These are phyloP conservation scores for Empis livida DNA, from an alignment of 2,888 invertebrate species.

Conservation along the genomic window DNA sequence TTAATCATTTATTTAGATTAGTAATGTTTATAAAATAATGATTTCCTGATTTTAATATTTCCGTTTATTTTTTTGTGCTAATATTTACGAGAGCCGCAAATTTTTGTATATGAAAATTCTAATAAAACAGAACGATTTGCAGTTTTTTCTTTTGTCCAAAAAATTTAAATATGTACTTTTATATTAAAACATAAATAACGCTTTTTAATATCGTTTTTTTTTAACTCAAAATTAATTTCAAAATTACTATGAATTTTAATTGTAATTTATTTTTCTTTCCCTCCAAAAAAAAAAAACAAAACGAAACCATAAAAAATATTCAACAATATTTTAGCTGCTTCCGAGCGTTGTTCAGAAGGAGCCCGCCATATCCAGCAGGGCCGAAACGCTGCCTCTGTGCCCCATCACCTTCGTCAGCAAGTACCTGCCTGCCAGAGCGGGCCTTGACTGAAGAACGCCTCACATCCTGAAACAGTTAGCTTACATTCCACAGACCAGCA, in stretches of 20 bases:
- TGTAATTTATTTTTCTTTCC: not conserved
- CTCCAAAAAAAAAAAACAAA: not conserved
- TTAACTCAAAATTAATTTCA: too few species aligned
- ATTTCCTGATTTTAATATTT: too few species aligned
- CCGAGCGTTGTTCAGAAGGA: conserved; percentile 72
- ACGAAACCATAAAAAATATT: too few species aligned
- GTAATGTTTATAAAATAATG: too few species aligned
- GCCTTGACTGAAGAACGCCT: conserved; percentile 50
- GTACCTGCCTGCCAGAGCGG: conserved; percentile 38
- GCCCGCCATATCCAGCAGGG: conserved; percentile 51
- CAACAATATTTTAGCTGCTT: conserved; percentile 50
- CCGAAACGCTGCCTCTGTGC: conserved; percentile 47
- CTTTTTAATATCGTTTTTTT: not conserved
- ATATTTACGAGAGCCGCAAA: too few species aligned
- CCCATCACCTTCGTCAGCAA: conserved; percentile 41
- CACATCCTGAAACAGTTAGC: conserved; percentile 47
- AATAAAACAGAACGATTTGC: too few species aligned
- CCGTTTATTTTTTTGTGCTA: too few species aligned
- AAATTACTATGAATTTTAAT: not conserved
- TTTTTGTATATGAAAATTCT: too few species aligned
- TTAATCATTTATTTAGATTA: too few species aligned
- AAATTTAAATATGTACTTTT: conserved; percentile 4
- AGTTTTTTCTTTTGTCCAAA: conserved; percentile 3
- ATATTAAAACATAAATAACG: conserved; percentile 1
- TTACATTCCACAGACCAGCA: conserved; percentile 24